Percentiles rank a stretch among this genome's conserved stretches.
phyloP scores from a whole-genome alignment of 2,113 vertebrate species.

The Myotis brandtii region DNA sequence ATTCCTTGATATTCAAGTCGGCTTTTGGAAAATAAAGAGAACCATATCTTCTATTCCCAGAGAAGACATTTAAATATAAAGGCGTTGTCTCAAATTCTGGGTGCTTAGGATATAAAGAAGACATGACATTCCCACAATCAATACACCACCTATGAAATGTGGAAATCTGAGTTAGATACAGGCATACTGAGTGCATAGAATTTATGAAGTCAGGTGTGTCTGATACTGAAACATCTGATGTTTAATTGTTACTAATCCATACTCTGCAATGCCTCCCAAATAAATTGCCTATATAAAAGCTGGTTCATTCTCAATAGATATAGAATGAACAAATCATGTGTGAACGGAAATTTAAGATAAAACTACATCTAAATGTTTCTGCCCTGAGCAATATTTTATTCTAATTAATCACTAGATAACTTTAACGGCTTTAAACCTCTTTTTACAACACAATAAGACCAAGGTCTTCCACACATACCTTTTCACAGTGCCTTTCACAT shows the following conservation, averaged over 20 bases:
- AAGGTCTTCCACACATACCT: constrained; percentile 42
- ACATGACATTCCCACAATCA: accelerated
- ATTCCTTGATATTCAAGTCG: not conserved
- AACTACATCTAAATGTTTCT: not conserved
- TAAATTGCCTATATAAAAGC: not conserved
- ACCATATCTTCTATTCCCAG: not conserved
- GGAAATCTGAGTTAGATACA: not conserved
- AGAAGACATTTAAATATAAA: not conserved
- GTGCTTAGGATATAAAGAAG: not conserved
- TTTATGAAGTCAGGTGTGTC: not conserved
- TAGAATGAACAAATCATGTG: not conserved
- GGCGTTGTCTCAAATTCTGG: not conserved
- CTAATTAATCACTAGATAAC: not conserved
- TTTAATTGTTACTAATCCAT: not conserved
- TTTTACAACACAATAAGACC: not conserved
- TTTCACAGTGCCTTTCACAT: not conserved
- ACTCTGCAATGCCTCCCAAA: not conserved
- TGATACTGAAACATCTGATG: not conserved
- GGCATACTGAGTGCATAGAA: not conserved
- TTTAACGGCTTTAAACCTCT: not conserved
- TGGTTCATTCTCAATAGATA: not conserved
- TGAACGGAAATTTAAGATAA: not conserved
- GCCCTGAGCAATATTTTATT: not conserved
- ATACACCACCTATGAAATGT: not conserved
- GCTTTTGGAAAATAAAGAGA: not conserved